Percentiles rank a stretch among this genome's conserved stretches.
phyloP scores from a whole-genome alignment of 2,797 vertebrate species.

The Gobionotothen gibberifrons region DNA sequence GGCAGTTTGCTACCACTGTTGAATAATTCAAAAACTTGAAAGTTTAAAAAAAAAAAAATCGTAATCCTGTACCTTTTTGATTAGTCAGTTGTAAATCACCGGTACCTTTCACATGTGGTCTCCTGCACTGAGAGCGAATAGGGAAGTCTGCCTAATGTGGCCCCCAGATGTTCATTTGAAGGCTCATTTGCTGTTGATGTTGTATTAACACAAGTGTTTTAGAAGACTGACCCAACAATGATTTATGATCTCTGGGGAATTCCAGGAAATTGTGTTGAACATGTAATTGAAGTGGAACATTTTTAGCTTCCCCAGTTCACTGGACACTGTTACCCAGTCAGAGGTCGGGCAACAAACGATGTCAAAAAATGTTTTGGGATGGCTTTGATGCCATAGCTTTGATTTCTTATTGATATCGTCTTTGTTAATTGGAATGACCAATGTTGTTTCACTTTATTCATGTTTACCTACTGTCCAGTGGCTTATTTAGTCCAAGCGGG shows the following conservation, averaged over 20 bases:
- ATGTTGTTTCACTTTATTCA: conserved; percentile 11
- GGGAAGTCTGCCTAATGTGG: conserved; percentile 60
- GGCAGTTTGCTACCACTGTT: too few relatives aligned
- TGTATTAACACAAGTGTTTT: conserved; percentile 77
- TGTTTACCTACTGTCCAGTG: conserved; percentile 20
- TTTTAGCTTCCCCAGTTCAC: conserved; percentile 58
- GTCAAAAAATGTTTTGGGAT: conserved; percentile 7
- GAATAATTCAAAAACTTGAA: too few relatives aligned
- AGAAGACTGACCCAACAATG: conserved; percentile 63
- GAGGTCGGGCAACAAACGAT: conserved; percentile 34
- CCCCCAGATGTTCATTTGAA: conserved; percentile 80
- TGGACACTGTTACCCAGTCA: conserved; percentile 50
- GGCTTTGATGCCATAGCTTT: not conserved
- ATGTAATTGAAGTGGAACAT: conserved; percentile 68
- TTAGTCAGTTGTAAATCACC: conserved; percentile 52
- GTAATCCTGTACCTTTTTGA: conserved; percentile 45
- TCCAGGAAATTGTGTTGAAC: conserved; percentile 70
- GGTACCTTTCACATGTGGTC: conserved; percentile 66
- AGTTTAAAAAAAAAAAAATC: not conserved
- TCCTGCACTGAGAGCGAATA: conserved; percentile 55
- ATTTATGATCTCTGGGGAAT: conserved; percentile 76
- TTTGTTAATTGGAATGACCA: conserved; percentile 6
- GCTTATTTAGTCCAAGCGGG: conserved; percentile 5
- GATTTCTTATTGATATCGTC: conserved; percentile 8
- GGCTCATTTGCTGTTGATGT: conserved; percentile 79